These are phyloP conservation scores for Drosophila eugracilis DNA, from an alignment of 1,140 invertebrate genomes.

Conservation along the genomic window DNA sequence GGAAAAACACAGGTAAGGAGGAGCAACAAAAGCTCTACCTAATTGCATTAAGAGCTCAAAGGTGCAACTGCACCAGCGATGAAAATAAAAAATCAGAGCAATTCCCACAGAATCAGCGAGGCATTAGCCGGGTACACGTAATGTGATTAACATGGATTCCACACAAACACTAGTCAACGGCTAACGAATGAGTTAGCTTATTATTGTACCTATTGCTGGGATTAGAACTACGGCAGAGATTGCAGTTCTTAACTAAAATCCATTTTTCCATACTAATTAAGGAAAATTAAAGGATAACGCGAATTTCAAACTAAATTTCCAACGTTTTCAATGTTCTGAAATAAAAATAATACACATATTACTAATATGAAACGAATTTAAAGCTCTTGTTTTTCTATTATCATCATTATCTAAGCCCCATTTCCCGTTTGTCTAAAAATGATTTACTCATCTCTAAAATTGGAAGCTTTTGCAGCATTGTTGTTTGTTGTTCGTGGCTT, in stretches of 20 bases:
- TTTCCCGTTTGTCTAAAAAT: slow-evolving; percentile 33
- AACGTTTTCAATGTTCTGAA: no score
- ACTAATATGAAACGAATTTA: neutral
- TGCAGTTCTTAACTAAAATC: neutral
- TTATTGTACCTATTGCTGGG: neutral
- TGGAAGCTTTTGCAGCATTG: slow-evolving; percentile 22
- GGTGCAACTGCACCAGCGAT: slow-evolving; percentile 43
- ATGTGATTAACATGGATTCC: slow-evolving; percentile 61
- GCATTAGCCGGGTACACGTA: slow-evolving; percentile 50
- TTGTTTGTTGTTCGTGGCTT: slow-evolving; percentile 35
- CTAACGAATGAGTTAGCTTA: slow-evolving; percentile 4
- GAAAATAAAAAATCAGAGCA: slow-evolving; percentile 69
- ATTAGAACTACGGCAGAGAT: slow-evolving; percentile 24
- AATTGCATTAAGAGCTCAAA: slow-evolving; percentile 74
- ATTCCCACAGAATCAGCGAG: slow-evolving; percentile 76
- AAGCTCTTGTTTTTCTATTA: neutral
- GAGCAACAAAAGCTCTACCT: slow-evolving; percentile 21
- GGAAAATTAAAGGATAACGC: no score
- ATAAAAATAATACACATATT: no score
- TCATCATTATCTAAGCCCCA: neutral
- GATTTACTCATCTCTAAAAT: slow-evolving; percentile 40
- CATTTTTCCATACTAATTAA: no score
- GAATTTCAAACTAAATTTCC: no score
- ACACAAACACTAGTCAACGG: slow-evolving; percentile 14
- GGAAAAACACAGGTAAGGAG: slow-evolving; percentile 13